Percentiles rank a stretch among this genome's conserved stretches.
These are phyloP conservation scores for Tiliacea citrago DNA, from an alignment of 2,888 invertebrate species.

Conservation along the genomic window DNA sequence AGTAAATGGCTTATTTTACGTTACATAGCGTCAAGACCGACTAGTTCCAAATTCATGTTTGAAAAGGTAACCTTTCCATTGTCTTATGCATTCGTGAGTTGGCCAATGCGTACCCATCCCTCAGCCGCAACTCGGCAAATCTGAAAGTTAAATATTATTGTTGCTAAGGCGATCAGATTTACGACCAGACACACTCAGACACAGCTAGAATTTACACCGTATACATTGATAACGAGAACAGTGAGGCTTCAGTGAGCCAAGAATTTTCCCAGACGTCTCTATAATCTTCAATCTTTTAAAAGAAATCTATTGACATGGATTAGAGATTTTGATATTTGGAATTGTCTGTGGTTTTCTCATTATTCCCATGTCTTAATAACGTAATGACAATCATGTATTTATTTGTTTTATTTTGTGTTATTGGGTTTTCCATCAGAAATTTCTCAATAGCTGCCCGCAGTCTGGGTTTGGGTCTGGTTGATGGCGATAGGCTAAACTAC, in stretches of 20 bases:
- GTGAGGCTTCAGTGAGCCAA: background rate
- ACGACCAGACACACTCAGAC: slow-evolving; percentile 26
- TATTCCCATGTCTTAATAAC: background rate
- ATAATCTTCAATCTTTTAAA: background rate
- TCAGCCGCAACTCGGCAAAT: slow-evolving; percentile 13
- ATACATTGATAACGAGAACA: slow-evolving; percentile 15
- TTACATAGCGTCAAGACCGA: background rate
- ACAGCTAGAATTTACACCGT: slow-evolving; percentile 6
- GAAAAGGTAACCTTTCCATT: background rate
- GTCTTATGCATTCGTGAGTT: background rate
- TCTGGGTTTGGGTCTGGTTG: too few relatives aligned
- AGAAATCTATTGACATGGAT: background rate
- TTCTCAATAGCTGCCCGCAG: too few relatives aligned
- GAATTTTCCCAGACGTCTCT: slow-evolving; percentile 3
- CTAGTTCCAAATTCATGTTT: background rate
- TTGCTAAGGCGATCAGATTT: slow-evolving; percentile 36
- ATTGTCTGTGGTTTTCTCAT: background rate
- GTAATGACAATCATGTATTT: background rate
- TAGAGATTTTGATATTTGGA: background rate
- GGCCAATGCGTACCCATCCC: background rate
- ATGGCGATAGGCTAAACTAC: too few relatives aligned
- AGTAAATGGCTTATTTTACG: background rate
- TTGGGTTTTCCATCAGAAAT: too few relatives aligned
- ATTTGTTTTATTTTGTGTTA: background rate
- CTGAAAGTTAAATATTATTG: slow-evolving; percentile 45